Conservation (phyloP, 35 echinoderm and acorn worm genomes). For the Stichopus chloronotus region DNA sequence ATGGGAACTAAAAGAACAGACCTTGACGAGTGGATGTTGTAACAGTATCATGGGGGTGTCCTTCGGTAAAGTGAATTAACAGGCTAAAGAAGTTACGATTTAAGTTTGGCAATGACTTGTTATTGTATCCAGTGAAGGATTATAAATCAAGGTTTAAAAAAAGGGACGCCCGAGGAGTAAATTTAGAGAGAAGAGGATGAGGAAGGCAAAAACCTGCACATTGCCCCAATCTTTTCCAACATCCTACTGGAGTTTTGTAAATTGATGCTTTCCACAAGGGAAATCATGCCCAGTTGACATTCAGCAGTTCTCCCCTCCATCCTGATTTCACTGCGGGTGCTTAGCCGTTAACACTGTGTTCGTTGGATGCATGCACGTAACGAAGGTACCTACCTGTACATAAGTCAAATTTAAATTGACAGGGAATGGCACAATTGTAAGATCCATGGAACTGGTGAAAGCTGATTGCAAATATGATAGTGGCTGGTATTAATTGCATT, state of each 20-base stretch:
- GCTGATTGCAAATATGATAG: too few species aligned
- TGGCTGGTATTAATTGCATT: too few species aligned
- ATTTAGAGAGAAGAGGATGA: neutral
- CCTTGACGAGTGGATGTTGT: neutral
- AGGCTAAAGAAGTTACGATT: neutral
- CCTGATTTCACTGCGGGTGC: neutral
- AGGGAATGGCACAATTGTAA: too few species aligned
- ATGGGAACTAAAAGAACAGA: neutral
- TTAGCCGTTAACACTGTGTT: neutral
- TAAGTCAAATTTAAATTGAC: too few species aligned
- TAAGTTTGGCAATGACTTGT: neutral
- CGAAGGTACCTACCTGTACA: neutral
- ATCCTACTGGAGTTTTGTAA: neutral
- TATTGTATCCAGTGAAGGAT: neutral
- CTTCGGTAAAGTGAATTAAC: neutral
- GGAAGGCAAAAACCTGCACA: neutral
- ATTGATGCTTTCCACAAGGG: constrained; percentile 17
- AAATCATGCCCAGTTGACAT: neutral
- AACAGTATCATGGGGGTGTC: neutral
- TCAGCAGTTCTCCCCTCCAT: neutral
- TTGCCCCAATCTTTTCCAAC: neutral
- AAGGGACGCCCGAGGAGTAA: neutral
- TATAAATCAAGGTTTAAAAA: neutral
- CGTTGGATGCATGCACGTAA: neutral
- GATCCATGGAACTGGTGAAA: too few species aligned